Evolutionary conservation across 2,113 vertebrate species (phyloP), one percentile per base, ranked within the genome.

Genomic region (Peucedramus taeniatus): DNA sequence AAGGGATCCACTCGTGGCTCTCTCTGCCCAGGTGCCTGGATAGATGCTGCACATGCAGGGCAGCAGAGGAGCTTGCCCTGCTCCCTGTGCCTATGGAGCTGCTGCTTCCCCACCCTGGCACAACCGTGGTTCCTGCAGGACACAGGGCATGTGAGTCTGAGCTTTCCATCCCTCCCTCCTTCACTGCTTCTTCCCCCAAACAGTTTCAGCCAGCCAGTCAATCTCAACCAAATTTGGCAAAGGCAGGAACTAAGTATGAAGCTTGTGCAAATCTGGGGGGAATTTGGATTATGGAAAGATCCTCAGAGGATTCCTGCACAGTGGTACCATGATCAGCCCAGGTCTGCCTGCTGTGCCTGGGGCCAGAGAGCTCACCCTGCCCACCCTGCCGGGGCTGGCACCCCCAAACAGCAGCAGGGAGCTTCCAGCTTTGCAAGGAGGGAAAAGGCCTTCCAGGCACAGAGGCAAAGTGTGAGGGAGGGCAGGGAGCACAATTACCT

Each of bases 271-370:
- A 20, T 59, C 28, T 71, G 1, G 40, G 15, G 33, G 27, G 23
- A 40, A 31, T 31, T 5, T 11, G 23, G 61, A 33, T 10, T 17
- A 53, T 5, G 21, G 37, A 9, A 20, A 51, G 14, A 71, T 23
- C 6, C 40, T 18, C n/a, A 47, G 54, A 56, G 37, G 54, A 63
- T 81, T n/a, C 54, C 37, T 3, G 2, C 40, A 42, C 28, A n/a
- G 24, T 19, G 17, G 16, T 54, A 19, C 24, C 0, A 0, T 22
- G 50, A 20, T 14, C 16, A 53, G 6, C 19, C 61, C 1, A 0
- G 61, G 51, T 54, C 28, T 50, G 45, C 8, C 27, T 15, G 57
- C 24, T 27, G 56, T 45, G n/a, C 7, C 2, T n/a, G 51, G 49
- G 56, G 13, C 8, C 49, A 51, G 59, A 35, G 60, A 59, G 31